Percentiles rank a stretch among this genome's conserved stretches.
Evolutionary conservation across 2,888 invertebrate species (phyloP).

Genomic region (Netelia fuscicornis): DNA sequence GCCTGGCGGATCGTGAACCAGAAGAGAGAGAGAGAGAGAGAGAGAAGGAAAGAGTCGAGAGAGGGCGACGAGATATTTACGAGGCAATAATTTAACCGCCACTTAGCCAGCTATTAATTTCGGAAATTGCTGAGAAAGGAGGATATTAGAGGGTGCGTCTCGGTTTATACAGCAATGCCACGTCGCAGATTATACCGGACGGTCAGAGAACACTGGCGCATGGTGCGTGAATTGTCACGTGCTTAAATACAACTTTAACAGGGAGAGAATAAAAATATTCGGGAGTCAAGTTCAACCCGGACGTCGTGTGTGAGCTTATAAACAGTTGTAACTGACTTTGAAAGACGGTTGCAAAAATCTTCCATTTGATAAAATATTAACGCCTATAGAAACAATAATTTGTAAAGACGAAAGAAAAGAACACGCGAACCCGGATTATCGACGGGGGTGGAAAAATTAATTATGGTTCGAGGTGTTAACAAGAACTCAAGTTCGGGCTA

Average conservation of each 20-base stretch:
- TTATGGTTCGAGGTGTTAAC: no score
- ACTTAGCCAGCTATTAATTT: constrained; percentile 85
- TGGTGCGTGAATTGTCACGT: constrained; percentile 22
- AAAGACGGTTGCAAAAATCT: neutral
- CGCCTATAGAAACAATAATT: no score
- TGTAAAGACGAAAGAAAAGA: no score
- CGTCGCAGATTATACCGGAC: constrained; percentile 30
- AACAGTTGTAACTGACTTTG: neutral
- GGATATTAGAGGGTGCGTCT: constrained; percentile 75
- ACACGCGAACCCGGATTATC: no score
- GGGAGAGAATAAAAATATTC: neutral
- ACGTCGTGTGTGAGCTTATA: neutral
- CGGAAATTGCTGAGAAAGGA: constrained; percentile 84
- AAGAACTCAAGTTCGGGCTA: no score
- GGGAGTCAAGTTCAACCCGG: neutral
- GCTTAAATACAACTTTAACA: constrained; percentile 21
- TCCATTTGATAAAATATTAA: no score
- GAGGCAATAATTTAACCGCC: constrained; percentile 85
- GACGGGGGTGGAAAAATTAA: no score
- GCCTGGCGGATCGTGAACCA: constrained; percentile 58
- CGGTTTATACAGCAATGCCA: constrained; percentile 36
- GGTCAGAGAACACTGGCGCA: constrained; percentile 32
- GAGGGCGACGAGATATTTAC: constrained; percentile 83
- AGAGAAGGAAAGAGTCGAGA: constrained; percentile 74
- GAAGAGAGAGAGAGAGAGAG: constrained; percentile 28